Base-by-base conservation (phyloP, 2,888 invertebrate species). In the Brachyptera risi region DNA sequence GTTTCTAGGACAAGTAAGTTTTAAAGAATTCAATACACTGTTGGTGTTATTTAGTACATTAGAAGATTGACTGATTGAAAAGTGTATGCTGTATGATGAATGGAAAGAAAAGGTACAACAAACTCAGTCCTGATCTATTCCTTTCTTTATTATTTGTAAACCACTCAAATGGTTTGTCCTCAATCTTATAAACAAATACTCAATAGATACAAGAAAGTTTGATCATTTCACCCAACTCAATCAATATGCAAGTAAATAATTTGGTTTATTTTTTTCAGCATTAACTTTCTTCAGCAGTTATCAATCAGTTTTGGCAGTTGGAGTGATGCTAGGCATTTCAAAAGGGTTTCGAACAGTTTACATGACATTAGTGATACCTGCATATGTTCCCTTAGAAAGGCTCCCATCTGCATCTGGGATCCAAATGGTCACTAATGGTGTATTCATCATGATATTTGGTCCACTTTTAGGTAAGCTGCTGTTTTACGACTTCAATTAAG, bases 291-390 rank as follows among this genome's bases (percentile, higher is more conserved):
- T 63, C 27, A 80, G 82, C 65, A 78, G 79, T 11, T 85, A 80
- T 69, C 68, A 71, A 65, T 75, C 71, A 1, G 78, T 84, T 0
- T 70, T 88, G 23, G 65, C 78, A 15, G 80, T 87, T 3, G 82
- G 83, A 0, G 69, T 82, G 1, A 79, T 78, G 9, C 76, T 88
- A 65, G 88, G 88, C 17, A 73, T 84, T 42, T 83, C 84, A 0
- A 88, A 87, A 75, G 88, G 87, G 0, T 75, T 87, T 26, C 76
- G 87, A 63, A 83, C 86, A 0, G 86, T 88, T 0, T 87, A 84
- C 69, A 83, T 86, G 80, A 79, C 82, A 49, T 74, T 87, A 15
- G 82, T 87, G 2, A 83, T 88, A 61, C 87, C 88, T 0, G 82
- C 76, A 69, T 82, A 87, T 68, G 85, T 88, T 4, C 85, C 86